These are phyloP conservation scores for Drosophila dunni DNA, from an alignment of 1,140 invertebrate species.

Conservation along the genomic window DNA sequence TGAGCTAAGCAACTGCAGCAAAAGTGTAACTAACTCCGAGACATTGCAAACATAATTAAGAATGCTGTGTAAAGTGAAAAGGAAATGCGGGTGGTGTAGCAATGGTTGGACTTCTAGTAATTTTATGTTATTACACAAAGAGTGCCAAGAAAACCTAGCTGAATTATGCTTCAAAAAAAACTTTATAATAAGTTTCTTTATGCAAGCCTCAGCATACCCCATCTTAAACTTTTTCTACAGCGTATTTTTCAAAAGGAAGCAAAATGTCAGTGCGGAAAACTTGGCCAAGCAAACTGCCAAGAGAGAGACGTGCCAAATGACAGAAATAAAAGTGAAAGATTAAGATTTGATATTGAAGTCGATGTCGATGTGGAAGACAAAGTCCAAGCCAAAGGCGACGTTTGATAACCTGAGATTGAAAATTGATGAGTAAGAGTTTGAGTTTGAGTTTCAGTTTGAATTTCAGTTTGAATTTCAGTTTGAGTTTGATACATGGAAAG, in stretches of 20 bases:
- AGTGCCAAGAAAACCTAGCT: too few species aligned
- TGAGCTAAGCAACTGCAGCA: conserved; percentile 29
- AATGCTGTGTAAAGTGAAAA: background rate
- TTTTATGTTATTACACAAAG: too few species aligned
- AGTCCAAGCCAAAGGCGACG: background rate
- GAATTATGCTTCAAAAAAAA: too few species aligned
- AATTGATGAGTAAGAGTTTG: conserved; percentile 12
- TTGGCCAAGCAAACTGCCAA: conserved; percentile 57
- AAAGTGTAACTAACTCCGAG: conserved; percentile 18
- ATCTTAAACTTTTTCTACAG: conserved; percentile 2
- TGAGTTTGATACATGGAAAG: conserved; percentile 14
- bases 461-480: conserved; percentile 15
- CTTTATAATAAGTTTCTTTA: too few species aligned
- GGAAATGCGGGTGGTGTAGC: too few species aligned
- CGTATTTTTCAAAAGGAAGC: conserved; percentile 59
- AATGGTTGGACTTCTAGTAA: too few species aligned
- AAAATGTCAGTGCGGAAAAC: conserved; percentile 74
- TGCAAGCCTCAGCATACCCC: background rate
- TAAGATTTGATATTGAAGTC: conserved; percentile 11
- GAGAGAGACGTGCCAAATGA: conserved; percentile 41
- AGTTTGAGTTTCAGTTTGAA: conserved; percentile 7
- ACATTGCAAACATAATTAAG: conserved; percentile 33
- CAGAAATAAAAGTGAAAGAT: conserved; percentile 16
- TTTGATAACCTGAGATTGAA: background rate
- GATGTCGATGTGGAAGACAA: background rate